Base-by-base conservation (phyloP, 2,888 invertebrate species). In the Allygus modestus region DNA sequence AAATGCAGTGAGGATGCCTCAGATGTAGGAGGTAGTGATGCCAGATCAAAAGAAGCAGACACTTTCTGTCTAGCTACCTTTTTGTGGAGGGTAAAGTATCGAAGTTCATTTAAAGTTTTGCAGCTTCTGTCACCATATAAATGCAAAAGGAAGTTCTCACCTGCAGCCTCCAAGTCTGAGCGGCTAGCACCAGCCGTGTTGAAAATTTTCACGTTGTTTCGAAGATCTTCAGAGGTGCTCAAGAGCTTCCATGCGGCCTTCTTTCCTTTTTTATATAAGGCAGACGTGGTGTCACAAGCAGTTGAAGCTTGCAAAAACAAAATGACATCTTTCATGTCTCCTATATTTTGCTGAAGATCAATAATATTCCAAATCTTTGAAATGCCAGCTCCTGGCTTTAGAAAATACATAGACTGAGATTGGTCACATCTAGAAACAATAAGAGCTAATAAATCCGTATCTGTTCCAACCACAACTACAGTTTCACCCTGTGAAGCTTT, bases 401-500 rank as follows among this genome's bases (percentile, higher is more conserved):
- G 11, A 17, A 51, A 51, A 51, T 12, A 51, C 51, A 51, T 7
- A 12, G 4, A 12, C 4, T 7, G n/a, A 12, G 51, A 51, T 12
- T 12, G n/a, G 9, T 51, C 51, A 51, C 11, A 7, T 51, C n/a
- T 51, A 17, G 51, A 51, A 51, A 51, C n/a, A 7, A 51, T 12
- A 7, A 51, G 51, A 12, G 51, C 51, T 17, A 51, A 51, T 51
- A 51, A 51, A 51, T 51, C 51, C n/a, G 51, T 51, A 51, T n/a
- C n/a, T n/a, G n/a, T n/a, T n/a, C n/a, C n/a, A n/a, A n/a, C n/a
- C n/a, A n/a, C n/a, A n/a, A n/a, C 15, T 12, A 51, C n/a, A 12
- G n/a, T 17, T 51, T 51, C 11, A 12, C 51, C 51, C n/a, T 12
- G n/a, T 51, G 51, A 12, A 17, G 51, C 51, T 17, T 7, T 17